Percentiles rank a stretch among this genome's conserved stretches.
Evolutionary conservation across 2,113 vertebrate species (phyloP).

Genomic region (Istiophorus platypterus): DNA sequence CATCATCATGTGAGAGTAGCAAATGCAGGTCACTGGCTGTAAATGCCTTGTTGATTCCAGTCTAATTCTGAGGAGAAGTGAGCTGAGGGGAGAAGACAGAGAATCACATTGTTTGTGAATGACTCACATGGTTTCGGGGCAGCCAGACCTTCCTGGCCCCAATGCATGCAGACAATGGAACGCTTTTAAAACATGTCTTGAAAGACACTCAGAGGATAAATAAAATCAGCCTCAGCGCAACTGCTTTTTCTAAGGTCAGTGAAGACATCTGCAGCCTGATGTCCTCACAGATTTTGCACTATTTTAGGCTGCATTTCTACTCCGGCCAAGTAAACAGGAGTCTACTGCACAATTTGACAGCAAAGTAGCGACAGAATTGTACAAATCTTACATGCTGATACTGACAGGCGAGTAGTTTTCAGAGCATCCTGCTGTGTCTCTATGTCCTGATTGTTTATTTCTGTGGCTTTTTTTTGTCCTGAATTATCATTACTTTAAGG

Average conservation of each 20-base stretch:
- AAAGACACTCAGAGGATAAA: conserved; percentile 51
- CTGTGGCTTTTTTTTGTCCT: background rate
- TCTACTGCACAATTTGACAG: background rate
- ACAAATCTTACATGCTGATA: background rate
- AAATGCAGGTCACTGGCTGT: conserved; percentile 57
- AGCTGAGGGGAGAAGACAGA: conserved; percentile 60
- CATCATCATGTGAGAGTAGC: conserved; percentile 26
- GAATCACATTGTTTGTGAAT: conserved; percentile 68
- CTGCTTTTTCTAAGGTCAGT: conserved; percentile 40
- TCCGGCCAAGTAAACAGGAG: background rate
- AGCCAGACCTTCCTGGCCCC: conserved; percentile 38
- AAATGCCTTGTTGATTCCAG: conserved; percentile 60
- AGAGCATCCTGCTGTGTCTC: background rate
- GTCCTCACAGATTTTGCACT: conserved; percentile 5
- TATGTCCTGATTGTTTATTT: background rate
- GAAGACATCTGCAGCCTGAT: conserved; percentile 42
- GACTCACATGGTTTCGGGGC: conserved; percentile 68
- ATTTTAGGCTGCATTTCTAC: background rate
- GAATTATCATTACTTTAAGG: background rate
- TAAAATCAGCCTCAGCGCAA: conserved; percentile 38
- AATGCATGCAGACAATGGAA: conserved; percentile 55
- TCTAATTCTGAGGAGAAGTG: conserved; percentile 33
- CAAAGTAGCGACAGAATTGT: background rate
- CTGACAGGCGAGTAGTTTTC: background rate
- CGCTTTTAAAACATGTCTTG: conserved; percentile 45